These are phyloP conservation scores for Xenotilapia flavipinnis DNA, from an alignment of 2,113 vertebrate genomes.

Conservation along the genomic window DNA sequence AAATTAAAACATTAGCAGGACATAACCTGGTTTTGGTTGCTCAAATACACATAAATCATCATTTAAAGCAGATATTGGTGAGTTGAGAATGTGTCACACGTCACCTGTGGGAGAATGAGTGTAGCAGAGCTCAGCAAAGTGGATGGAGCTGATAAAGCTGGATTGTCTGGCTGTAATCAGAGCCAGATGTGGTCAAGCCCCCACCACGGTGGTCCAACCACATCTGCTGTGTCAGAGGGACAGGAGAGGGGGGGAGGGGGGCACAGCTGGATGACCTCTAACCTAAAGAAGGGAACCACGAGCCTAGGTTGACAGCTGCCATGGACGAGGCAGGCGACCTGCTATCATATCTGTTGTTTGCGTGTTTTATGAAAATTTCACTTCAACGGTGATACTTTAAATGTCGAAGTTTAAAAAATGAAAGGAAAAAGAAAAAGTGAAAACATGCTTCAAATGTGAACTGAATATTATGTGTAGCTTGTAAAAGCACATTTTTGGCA, in stretches of 20 bases:
- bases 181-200: constrained; percentile 73
- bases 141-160: constrained; percentile 71
- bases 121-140: constrained; percentile 55
- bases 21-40: neutral
- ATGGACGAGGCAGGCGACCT: constrained; percentile 53
- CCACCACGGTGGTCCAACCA: constrained; percentile 71
- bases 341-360: constrained; percentile 54
- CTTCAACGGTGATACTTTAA: neutral
- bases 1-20: neutral
- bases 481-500: neutral
- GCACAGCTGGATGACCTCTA: constrained; percentile 75
- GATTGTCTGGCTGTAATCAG: constrained; percentile 74
- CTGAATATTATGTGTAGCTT: neutral
- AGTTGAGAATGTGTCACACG: constrained; percentile 66
- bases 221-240: constrained; percentile 66
- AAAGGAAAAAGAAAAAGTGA: neutral
- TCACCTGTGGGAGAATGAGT: constrained; percentile 58
- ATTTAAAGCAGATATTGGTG: constrained; percentile 40
- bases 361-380: constrained; percentile 25
- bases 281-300: constrained; percentile 69
- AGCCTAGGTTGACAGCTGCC: constrained; percentile 69
- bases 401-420: neutral
- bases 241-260: constrained; percentile 35
- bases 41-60: constrained; percentile 54
- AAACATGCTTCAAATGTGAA: neutral